phyloP scores from a whole-genome alignment of 2,888 invertebrate genomes.

The Clitarchus hookeri region DNA sequence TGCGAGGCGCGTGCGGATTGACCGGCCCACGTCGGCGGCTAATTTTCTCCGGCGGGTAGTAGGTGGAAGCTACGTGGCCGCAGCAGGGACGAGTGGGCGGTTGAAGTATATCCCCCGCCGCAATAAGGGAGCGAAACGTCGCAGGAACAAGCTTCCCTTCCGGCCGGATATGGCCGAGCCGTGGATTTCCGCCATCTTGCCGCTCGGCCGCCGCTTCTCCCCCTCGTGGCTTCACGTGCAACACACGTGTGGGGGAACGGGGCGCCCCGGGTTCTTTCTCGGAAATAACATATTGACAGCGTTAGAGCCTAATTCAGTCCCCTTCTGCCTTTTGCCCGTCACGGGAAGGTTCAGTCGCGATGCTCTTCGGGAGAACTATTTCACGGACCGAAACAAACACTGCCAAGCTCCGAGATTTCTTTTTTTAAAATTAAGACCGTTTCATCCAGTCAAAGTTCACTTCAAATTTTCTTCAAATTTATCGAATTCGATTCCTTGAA shows the following conservation, averaged over 20 bases:
- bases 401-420: too few species aligned
- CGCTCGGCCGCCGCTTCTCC: not conserved
- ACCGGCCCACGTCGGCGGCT: too few species aligned
- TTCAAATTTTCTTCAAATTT: too few species aligned
- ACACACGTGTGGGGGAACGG: not conserved
- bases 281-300: not conserved
- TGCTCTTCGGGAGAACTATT: too few species aligned
- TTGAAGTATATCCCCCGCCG: not conserved
- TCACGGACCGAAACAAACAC: too few species aligned
- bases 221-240: not conserved
- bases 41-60: not conserved
- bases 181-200: conserved; percentile 9
- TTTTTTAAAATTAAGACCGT: too few species aligned
- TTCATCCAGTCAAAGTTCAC: too few species aligned
- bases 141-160: not conserved
- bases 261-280: not conserved
- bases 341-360: not conserved
- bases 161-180: not conserved
- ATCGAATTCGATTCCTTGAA: too few species aligned
- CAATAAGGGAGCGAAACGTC: not conserved
- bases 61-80: not conserved
- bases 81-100: not conserved
- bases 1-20: too few species aligned
- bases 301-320: not conserved
- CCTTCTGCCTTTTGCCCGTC: not conserved